Evolutionary conservation across 1,140 invertebrate genomes (phyloP).

Genomic region (Drosophila hydei): DNA sequence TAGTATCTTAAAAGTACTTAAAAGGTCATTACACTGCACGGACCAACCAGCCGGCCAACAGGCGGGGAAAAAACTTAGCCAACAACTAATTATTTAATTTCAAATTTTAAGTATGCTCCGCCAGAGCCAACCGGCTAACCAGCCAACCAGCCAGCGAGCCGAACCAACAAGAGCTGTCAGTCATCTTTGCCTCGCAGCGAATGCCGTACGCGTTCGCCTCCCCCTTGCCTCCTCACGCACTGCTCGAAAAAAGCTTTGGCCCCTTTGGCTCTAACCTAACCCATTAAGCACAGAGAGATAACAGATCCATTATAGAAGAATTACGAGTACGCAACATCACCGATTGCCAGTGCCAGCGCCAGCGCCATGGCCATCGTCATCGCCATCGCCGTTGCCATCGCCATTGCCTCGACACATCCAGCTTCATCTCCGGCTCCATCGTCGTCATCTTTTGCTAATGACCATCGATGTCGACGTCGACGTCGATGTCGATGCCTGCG

Average conservation of each 20-base stretch:
- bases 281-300: slow-evolving; percentile 77
- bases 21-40: slow-evolving; percentile 76
- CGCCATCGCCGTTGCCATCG: slow-evolving; percentile 1
- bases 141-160: no score
- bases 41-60: slow-evolving; percentile 26
- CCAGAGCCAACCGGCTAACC: slow-evolving; percentile 8
- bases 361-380: slow-evolving; percentile 30
- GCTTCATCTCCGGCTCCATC: slow-evolving; percentile 11
- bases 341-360: slow-evolving; percentile 29
- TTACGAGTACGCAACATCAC: slow-evolving; percentile 77
- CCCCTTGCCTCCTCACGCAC: neutral
- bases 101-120: slow-evolving; percentile 74
- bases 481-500: slow-evolving; percentile 62
- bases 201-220: neutral
- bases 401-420: no score
- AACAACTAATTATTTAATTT: slow-evolving; percentile 82
- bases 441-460: slow-evolving; percentile 81
- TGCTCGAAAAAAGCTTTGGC: slow-evolving; percentile 37
- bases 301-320: slow-evolving; percentile 82
- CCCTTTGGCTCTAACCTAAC: slow-evolving; percentile 52
- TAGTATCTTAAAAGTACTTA: slow-evolving; percentile 82
- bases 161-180: slow-evolving; percentile 62
- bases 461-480: slow-evolving; percentile 54
- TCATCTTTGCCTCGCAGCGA: slow-evolving; percentile 29
- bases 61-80: slow-evolving; percentile 59